Evolutionary conservation across 2,113 vertebrate species (phyloP).

Genomic region (Amazona guildingii): DNA sequence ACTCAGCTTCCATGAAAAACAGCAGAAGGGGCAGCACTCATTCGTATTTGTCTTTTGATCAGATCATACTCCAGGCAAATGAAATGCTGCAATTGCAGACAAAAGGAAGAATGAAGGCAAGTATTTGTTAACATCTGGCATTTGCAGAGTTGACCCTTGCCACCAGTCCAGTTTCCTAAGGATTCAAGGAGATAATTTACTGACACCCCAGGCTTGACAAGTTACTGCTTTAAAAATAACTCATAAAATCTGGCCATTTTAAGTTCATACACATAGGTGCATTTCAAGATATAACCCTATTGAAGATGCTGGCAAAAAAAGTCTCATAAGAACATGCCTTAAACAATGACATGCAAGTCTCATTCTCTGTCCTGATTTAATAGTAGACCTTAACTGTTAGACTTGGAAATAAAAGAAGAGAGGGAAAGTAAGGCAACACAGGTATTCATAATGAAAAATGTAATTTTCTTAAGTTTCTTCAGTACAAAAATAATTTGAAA

Average conservation of each 20-base stretch:
- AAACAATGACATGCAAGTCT: background rate
- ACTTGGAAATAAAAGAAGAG: background rate
- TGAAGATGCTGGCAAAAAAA: background rate
- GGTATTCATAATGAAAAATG: background rate
- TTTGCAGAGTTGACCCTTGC: background rate
- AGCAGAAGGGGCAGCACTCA: background rate
- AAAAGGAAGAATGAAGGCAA: background rate
- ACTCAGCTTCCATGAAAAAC: background rate
- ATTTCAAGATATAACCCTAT: background rate
- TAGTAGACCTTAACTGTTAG: background rate
- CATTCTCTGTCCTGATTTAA: background rate
- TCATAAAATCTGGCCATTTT: background rate
- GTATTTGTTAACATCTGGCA: background rate
- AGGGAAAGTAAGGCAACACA: background rate
- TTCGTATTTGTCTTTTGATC: background rate
- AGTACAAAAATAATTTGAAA: background rate
- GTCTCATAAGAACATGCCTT: background rate
- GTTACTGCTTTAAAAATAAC: background rate
- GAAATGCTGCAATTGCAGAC: background rate
- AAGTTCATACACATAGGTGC: background rate
- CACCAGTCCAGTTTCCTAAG: background rate
- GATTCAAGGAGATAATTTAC: background rate
- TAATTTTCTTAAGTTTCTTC: background rate
- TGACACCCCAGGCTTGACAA: background rate
- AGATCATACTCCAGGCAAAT: background rate